Evolutionary conservation across 2,113 vertebrate species (phyloP).

Genomic region (Eptesicus fuscus): DNA sequence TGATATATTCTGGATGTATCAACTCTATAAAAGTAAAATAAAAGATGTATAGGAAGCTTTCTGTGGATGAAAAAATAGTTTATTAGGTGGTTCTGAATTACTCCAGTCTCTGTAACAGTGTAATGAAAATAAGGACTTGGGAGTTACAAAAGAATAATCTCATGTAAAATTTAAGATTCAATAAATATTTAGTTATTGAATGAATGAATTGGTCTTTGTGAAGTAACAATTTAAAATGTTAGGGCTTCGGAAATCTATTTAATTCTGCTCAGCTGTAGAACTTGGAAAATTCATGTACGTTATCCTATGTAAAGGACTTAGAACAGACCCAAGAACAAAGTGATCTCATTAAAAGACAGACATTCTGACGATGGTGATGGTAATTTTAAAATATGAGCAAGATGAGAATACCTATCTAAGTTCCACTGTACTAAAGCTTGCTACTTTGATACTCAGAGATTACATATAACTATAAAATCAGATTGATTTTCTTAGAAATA

Average conservation of each 20-base stretch:
- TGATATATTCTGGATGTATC: neutral
- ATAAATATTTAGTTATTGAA: neutral
- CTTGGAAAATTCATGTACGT: neutral
- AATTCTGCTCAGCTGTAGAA: neutral
- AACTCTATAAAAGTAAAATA: neutral
- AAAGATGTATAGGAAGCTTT: neutral
- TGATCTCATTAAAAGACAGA: neutral
- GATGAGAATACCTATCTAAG: neutral
- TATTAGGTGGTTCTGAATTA: neutral
- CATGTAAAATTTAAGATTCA: neutral
- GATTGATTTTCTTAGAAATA: neutral
- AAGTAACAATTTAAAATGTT: neutral
- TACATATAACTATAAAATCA: neutral
- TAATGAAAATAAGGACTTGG: neutral
- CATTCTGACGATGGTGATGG: neutral
- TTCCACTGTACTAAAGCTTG: neutral
- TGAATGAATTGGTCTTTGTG: neutral
- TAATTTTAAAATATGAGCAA: neutral
- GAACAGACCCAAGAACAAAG: neutral
- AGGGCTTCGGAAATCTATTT: neutral
- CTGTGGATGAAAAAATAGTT: neutral
- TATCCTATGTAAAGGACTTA: neutral
- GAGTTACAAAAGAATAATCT: neutral
- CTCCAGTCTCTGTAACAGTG: neutral
- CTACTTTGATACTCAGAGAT: neutral